Evolutionary conservation across 2,888 invertebrate species (phyloP), one percentile per base, ranked within the genome.

Genomic region (Meta bourneti): DNA sequence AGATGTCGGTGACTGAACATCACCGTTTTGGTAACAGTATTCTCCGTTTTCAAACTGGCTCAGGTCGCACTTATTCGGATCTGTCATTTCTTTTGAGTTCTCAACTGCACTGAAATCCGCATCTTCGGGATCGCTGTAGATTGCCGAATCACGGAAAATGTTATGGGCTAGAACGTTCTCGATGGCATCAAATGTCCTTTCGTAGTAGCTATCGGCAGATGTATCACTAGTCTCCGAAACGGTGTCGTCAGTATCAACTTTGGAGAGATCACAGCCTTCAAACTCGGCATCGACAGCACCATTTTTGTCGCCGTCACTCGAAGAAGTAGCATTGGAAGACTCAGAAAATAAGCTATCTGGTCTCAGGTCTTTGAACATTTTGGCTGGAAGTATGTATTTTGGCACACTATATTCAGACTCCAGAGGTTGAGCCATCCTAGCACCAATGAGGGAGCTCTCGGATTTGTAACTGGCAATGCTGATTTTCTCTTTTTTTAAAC

Each of bases 391-490:
- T 34, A 97, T 95, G 20, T 97, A 96, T 82, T 96, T 96, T 0
- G 98, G 98, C 94, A 98, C 97, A 0, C 97, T 97, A 94, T 98
- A 98, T 94, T 98, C 98, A 0, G 97, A 97, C 78, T 95, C 94
- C 74, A 94, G 93, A 34, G 94, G 94, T 82, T 95, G 94, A 0
- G 98, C 98, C 94, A 98, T 97, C 93, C 98, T 96, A 72, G 98
- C 98, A 0, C 98, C 98, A 93, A 98, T 96, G 92, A 97, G 96
- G 93, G 97, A 97, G 93, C 98, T 97, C 13, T 97, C 94, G n/a
- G 92, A 87, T 74, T 92, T 83, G 80, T 93, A 92, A 20, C 93
- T 89, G 8, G 92, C 93, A 4, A 93, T 72, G 5, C 87, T 80
- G 51, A 80, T 92, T 54, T 92, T 90, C 8, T 90, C 92, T 54